Conservation (phyloP, 2,888 invertebrate species). For the Zaprionus bogoriensis region DNA sequence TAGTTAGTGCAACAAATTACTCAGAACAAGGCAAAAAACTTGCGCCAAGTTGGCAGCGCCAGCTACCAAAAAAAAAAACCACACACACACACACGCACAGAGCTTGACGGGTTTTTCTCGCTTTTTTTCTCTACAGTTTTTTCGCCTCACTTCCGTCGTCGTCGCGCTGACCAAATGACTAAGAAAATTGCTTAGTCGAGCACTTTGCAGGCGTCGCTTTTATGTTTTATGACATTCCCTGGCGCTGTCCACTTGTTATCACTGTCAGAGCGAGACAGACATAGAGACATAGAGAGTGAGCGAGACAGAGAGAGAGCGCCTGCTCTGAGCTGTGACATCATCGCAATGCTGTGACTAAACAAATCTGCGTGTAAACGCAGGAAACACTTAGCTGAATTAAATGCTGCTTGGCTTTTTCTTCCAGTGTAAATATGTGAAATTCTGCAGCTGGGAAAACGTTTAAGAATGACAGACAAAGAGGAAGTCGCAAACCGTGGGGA, state of each 20-base stretch:
- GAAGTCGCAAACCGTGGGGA: neutral
- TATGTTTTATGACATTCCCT: slow-evolving; percentile 70
- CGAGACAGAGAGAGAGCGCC: too few relatives aligned
- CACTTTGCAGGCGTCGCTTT: slow-evolving; percentile 72
- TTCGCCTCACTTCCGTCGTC: neutral
- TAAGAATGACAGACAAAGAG: neutral
- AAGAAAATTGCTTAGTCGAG: slow-evolving; percentile 74
- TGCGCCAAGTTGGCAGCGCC: slow-evolving; percentile 28
- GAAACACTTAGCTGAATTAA: slow-evolving; percentile 15
- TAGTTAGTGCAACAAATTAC: slow-evolving; percentile 74
- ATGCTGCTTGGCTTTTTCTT: neutral
- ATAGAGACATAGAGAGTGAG: too few relatives aligned
- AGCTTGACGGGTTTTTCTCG: too few relatives aligned
- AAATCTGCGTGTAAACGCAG: slow-evolving; percentile 8
- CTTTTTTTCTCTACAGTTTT: neutral
- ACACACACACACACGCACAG: too few relatives aligned
- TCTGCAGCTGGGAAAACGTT: neutral
- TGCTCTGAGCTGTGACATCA: too few relatives aligned
- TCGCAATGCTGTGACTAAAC: slow-evolving; percentile 11
- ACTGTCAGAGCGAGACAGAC: too few relatives aligned
- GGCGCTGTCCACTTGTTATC: slow-evolving; percentile 8
- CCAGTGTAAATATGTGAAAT: neutral
- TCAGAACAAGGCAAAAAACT: slow-evolving; percentile 41
- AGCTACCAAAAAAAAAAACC: slow-evolving; percentile 19
- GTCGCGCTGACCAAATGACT: slow-evolving; percentile 65